These are phyloP conservation scores for Drosophila kuntzei DNA, from an alignment of 2,888 invertebrate species.

Conservation along the genomic window DNA sequence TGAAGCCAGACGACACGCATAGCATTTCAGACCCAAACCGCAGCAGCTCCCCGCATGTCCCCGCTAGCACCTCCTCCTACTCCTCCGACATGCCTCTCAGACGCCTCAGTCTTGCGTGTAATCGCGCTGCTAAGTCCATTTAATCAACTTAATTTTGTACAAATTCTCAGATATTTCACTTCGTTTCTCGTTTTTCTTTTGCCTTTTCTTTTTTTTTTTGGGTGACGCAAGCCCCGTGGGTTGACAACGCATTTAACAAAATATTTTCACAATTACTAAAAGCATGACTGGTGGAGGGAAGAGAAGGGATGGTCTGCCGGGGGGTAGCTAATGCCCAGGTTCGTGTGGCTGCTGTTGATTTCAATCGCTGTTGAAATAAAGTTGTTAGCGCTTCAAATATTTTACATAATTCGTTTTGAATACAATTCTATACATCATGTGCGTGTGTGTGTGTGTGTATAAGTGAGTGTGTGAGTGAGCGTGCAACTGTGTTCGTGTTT, in stretches of 20 bases:
- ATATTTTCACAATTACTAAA: slow-evolving; percentile 54
- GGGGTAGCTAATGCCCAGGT: slow-evolving; percentile 29
- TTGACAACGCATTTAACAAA: slow-evolving; percentile 64
- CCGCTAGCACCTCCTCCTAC: neutral
- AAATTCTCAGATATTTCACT: slow-evolving; percentile 71
- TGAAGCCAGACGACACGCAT: slow-evolving; percentile 50
- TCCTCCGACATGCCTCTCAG: slow-evolving; percentile 6
- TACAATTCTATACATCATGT: slow-evolving; percentile 36
- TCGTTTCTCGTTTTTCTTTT: slow-evolving; percentile 30
- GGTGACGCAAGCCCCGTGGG: slow-evolving; percentile 62
- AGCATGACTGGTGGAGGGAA: neutral
- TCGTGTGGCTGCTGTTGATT: slow-evolving; percentile 50
- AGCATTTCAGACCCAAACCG: slow-evolving; percentile 28
- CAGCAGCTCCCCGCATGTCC: neutral
- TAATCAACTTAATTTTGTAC: slow-evolving; percentile 79
- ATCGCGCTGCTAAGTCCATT: slow-evolving; percentile 77
- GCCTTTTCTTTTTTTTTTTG: slow-evolving; percentile 5
- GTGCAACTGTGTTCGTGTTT: slow-evolving; percentile 9
- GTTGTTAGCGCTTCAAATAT: slow-evolving; percentile 66
- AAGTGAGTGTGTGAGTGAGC: slow-evolving; percentile 2
- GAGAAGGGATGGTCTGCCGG: neutral
- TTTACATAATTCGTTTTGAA: slow-evolving; percentile 67
- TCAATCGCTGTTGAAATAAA: slow-evolving; percentile 65
- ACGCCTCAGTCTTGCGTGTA: slow-evolving; percentile 69
- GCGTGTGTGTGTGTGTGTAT: neutral